phyloP scores from a whole-genome alignment of 2,113 vertebrate species.

The Nothobranchius furzeri region DNA sequence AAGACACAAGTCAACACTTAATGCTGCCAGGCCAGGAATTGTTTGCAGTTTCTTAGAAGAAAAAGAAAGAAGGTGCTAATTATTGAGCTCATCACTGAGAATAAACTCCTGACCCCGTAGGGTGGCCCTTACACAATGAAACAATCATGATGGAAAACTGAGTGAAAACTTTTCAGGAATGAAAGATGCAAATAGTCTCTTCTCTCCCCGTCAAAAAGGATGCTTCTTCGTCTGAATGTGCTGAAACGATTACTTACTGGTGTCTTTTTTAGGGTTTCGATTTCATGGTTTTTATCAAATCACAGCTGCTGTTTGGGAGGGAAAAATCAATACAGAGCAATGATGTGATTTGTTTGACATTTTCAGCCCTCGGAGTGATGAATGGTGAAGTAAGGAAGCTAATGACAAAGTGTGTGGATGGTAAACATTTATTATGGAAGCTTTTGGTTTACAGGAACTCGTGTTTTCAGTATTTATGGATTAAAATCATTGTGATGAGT shows the following conservation, averaged over 20 bases:
- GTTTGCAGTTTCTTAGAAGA: slow-evolving; percentile 20
- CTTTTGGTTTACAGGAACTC: slow-evolving; percentile 19
- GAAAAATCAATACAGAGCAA: slow-evolving; percentile 67
- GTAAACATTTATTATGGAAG: slow-evolving; percentile 26
- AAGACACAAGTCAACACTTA: slow-evolving; percentile 51
- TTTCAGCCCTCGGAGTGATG: slow-evolving; percentile 63
- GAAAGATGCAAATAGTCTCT: slow-evolving; percentile 21
- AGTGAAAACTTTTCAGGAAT: not conserved
- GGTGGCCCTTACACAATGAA: not conserved
- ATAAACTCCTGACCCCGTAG: slow-evolving; percentile 1
- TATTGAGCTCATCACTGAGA: slow-evolving; percentile 40
- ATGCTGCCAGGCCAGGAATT: slow-evolving; percentile 30
- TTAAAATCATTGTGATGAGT: slow-evolving; percentile 16
- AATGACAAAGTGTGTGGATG: slow-evolving; percentile 44
- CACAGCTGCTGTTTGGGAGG: slow-evolving; percentile 48
- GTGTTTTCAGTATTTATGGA: not conserved
- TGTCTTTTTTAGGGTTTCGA: slow-evolving; percentile 72
- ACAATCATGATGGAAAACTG: not conserved
- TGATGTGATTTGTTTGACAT: slow-evolving; percentile 75
- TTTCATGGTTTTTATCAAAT: slow-evolving; percentile 75
- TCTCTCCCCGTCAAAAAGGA: slow-evolving; percentile 46
- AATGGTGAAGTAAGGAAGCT: slow-evolving; percentile 52
- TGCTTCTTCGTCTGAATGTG: slow-evolving; percentile 47
- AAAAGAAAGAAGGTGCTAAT: slow-evolving; percentile 46
- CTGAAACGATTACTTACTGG: slow-evolving; percentile 63